Conservation (phyloP, 2,797 vertebrate genomes). For the Falco concolor region DNA sequence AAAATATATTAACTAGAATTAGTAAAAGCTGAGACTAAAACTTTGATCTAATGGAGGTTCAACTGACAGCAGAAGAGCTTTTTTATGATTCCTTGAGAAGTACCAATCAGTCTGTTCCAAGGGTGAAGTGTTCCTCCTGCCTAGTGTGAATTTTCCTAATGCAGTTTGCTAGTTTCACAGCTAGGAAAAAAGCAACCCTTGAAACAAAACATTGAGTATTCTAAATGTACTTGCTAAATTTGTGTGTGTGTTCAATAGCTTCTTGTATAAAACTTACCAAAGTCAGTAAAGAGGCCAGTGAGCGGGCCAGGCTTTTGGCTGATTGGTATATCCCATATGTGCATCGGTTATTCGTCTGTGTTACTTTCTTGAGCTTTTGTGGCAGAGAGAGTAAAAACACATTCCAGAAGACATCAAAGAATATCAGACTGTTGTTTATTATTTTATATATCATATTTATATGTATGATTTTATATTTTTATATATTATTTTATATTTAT, state of each 20-base stretch:
- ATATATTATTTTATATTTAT: not conserved
- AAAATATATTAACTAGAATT: not conserved
- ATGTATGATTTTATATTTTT: too few relatives aligned
- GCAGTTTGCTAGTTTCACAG: not conserved
- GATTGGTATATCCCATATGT: not conserved
- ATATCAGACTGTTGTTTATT: not conserved
- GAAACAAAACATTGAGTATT: not conserved
- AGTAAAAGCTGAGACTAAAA: not conserved
- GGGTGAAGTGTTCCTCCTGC: not conserved
- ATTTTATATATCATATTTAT: too few relatives aligned
- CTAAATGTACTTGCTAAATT: not conserved
- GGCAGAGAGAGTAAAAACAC: not conserved
- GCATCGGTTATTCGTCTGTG: not conserved
- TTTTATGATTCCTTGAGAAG: not conserved
- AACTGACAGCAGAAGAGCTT: not conserved
- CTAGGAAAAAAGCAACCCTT: not conserved
- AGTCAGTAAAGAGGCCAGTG: not conserved
- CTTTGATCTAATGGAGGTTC: not conserved
- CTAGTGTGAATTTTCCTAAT: not conserved
- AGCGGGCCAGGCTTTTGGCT: not conserved
- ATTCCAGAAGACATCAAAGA: not conserved
- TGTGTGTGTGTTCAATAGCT: not conserved
- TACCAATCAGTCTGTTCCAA: not conserved
- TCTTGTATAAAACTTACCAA: not conserved
- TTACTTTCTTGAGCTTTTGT: not conserved